Percentiles rank a stretch among this genome's conserved stretches.
phyloP scores from a whole-genome alignment of 2,797 vertebrate genomes.

The Siniperca obscura region DNA sequence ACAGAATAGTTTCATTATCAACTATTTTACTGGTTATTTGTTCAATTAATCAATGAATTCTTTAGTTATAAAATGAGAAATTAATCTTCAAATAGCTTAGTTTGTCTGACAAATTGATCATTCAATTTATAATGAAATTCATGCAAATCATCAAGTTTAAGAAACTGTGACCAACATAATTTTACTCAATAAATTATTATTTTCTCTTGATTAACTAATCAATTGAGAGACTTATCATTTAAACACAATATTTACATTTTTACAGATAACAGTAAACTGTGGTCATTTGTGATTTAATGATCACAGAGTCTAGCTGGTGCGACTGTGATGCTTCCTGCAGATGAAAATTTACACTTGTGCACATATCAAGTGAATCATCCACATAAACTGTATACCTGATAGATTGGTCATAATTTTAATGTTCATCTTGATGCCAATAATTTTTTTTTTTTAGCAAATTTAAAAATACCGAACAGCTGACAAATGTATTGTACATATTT shows the following conservation, averaged over 20 bases:
- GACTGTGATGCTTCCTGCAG: neutral
- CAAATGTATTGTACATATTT: neutral
- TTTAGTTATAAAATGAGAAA: neutral
- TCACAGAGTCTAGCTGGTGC: neutral
- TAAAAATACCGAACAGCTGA: neutral
- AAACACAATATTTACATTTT: neutral
- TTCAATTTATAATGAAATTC: neutral
- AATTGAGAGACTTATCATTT: neutral
- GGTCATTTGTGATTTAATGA: neutral
- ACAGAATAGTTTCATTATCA: neutral
- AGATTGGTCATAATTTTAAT: neutral
- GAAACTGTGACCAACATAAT: neutral
- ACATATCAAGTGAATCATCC: neutral
- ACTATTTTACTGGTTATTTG: neutral
- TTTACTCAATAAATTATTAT: neutral
- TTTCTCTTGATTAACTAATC: neutral
- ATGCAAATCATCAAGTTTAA: neutral
- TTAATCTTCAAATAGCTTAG: neutral
- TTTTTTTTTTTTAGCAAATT: neutral
- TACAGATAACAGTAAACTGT: neutral
- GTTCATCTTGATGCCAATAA: neutral
- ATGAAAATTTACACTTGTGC: neutral
- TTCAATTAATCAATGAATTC: neutral
- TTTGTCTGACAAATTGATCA: neutral
- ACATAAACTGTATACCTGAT: neutral